Evolutionary conservation across 2,797 vertebrate genomes (phyloP).

Genomic region (Melanotaenia nigrans): DNA sequence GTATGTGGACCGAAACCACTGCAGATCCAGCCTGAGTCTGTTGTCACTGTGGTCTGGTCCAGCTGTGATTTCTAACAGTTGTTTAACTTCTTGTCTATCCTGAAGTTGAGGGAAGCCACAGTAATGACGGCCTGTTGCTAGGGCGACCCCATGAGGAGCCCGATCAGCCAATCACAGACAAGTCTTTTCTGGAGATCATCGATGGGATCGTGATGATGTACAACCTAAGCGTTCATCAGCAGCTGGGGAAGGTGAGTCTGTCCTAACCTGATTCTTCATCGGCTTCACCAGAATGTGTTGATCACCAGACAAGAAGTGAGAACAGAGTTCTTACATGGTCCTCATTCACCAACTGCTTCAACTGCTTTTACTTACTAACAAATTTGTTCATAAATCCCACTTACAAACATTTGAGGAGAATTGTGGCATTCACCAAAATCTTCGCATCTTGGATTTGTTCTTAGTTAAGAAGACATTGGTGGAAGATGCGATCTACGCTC

Average conservation of each 20-base stretch:
- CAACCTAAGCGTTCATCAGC: constrained; percentile 97
- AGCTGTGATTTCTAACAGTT: neutral
- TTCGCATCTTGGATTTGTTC: too few relatives aligned
- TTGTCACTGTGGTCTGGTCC: too few relatives aligned
- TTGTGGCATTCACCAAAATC: too few relatives aligned
- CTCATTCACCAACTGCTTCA: too few relatives aligned
- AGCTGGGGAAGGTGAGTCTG: constrained; percentile 92
- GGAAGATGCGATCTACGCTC: too few relatives aligned
- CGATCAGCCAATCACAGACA: constrained; percentile 90
- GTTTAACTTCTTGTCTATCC: constrained; percentile 5
- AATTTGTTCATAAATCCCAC: too few relatives aligned
- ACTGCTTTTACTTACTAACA: too few relatives aligned
- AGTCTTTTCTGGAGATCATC: constrained; percentile 93
- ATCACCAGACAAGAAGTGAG: neutral
- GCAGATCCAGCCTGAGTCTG: neutral
- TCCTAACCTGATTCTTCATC: too few relatives aligned
- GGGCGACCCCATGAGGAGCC: constrained; percentile 92
- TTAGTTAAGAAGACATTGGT: too few relatives aligned
- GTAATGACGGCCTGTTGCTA: constrained; percentile 93
- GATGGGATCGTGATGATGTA: constrained; percentile 99
- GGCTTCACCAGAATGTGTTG: neutral
- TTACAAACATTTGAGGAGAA: too few relatives aligned
- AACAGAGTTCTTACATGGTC: too few relatives aligned
- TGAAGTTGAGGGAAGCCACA: constrained; percentile 93
- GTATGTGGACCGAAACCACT: neutral